Conservation (phyloP, 2,797 vertebrate genomes). For the Chaetodon trifasciatus region DNA sequence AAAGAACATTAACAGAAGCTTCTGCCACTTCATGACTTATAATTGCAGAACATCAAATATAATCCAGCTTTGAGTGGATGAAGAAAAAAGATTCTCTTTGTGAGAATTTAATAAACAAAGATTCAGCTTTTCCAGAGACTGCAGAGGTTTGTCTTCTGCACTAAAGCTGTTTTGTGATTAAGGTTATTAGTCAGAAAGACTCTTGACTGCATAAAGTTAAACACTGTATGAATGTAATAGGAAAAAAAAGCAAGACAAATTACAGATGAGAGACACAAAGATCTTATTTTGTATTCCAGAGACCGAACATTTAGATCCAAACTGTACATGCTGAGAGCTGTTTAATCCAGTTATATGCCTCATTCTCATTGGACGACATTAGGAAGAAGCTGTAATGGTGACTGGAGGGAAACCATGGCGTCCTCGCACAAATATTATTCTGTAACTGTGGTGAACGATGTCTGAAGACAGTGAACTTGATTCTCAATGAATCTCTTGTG, state of each 20-base stretch:
- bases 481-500: background rate
- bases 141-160: constrained; percentile 8
- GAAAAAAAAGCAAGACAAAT: background rate
- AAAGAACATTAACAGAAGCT: constrained; percentile 23
- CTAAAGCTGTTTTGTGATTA: constrained; percentile 21
- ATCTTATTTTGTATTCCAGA: background rate
- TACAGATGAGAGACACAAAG: background rate
- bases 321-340: constrained; percentile 4
- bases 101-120: constrained; percentile 21
- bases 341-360: constrained; percentile 27
- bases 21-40: constrained; percentile 20
- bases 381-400: background rate
- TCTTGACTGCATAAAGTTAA: constrained; percentile 16
- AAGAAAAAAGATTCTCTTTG: constrained; percentile 14
- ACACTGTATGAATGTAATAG: background rate
- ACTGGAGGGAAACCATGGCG: constrained; percentile 3
- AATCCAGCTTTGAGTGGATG: constrained; percentile 28
- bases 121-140: constrained; percentile 14
- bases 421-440: background rate
- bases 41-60: constrained; percentile 12
- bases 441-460: background rate
- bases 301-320: background rate
- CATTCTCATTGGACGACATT: background rate
- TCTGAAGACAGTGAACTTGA: background rate
- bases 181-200: constrained; percentile 35